Conservation (phyloP, 2,797 vertebrate genomes). For the Parambassis ranga region DNA sequence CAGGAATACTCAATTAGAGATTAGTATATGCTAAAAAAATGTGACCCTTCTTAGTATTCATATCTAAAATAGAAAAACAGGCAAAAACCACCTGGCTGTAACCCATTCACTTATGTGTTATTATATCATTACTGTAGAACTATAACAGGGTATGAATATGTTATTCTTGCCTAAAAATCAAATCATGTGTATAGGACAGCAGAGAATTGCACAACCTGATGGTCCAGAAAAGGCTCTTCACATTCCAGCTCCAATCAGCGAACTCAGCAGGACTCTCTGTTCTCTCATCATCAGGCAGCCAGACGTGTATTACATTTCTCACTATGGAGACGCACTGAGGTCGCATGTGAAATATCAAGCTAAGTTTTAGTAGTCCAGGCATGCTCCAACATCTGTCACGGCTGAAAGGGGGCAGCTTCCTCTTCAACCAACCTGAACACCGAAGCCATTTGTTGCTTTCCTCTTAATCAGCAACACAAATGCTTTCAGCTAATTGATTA, state of each 20-base stretch:
- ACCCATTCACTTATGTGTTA: slow-evolving; percentile 10
- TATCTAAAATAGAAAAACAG: slow-evolving; percentile 20
- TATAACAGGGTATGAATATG: slow-evolving; percentile 5
- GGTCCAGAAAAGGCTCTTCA: slow-evolving; percentile 9
- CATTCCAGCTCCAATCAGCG: slow-evolving; percentile 34
- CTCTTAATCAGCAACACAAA: slow-evolving; percentile 25
- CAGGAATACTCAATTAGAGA: neutral
- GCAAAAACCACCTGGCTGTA: neutral
- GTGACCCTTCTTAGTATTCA: slow-evolving; percentile 13
- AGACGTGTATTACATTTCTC: slow-evolving; percentile 34
- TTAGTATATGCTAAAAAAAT: slow-evolving; percentile 8
- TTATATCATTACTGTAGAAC: neutral
- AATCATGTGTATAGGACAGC: neutral
- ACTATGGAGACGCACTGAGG: slow-evolving; percentile 3
- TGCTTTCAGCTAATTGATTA: slow-evolving; percentile 50
- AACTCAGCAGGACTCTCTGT: slow-evolving; percentile 38
- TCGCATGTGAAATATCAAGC: slow-evolving; percentile 45
- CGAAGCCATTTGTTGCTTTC: slow-evolving; percentile 18
- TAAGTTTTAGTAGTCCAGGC: slow-evolving; percentile 32
- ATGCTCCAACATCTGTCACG: slow-evolving; percentile 19
- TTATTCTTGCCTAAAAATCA: slow-evolving; percentile 8
- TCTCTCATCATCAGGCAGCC: slow-evolving; percentile 29
- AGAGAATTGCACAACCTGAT: slow-evolving; percentile 4
- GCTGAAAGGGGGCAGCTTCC: slow-evolving; percentile 6
- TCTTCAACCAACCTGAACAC: slow-evolving; percentile 16